These are phyloP conservation scores for Liparis tanakae DNA, from an alignment of 2,797 vertebrate species.

Conservation along the genomic window DNA sequence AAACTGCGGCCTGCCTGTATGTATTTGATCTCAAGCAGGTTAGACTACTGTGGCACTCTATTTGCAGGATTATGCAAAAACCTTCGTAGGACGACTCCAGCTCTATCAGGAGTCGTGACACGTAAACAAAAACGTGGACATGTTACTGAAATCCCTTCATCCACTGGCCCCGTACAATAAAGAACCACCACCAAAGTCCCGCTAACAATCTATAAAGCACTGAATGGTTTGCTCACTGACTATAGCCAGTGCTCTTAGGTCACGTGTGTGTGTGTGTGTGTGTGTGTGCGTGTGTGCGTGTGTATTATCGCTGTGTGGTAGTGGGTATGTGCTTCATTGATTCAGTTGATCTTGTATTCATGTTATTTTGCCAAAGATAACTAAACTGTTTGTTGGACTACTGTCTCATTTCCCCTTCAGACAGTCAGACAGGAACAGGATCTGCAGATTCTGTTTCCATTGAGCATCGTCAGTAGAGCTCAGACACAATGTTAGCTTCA, in stretches of 20 bases:
- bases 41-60: not conserved
- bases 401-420: not conserved
- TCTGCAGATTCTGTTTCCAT: not conserved
- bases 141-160: not conserved
- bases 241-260: not conserved
- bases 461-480: not conserved
- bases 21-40: not conserved
- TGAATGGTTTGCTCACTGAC: not conserved
- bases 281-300: no score
- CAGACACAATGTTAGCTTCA: not conserved
- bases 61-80: constrained; percentile 5
- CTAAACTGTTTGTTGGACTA: not conserved
- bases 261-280: not conserved
- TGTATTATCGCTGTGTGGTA: not conserved
- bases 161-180: not conserved
- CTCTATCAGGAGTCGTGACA: not conserved
- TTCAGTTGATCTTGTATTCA: not conserved
- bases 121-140: not conserved
- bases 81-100: not conserved
- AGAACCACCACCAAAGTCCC: constrained; percentile 3
- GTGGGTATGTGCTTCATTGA: not conserved
- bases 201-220: not conserved
- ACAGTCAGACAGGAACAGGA: not conserved
- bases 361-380: not conserved
- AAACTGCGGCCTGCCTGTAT: not conserved